Base-by-base conservation (phyloP, 2,888 invertebrate genomes). In the Strigamia crassipes region DNA sequence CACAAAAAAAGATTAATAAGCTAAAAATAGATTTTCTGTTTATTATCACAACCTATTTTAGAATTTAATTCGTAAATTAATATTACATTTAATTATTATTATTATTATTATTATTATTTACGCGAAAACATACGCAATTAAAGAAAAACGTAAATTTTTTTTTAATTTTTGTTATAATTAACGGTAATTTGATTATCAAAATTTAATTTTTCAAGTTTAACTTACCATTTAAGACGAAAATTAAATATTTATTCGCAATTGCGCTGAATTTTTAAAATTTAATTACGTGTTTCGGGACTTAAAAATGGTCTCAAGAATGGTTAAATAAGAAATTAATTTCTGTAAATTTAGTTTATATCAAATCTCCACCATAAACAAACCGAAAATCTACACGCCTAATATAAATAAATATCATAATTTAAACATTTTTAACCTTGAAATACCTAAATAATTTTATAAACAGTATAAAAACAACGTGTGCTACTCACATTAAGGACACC, bases 401-500 rank as follows among this genome's bases (percentile, higher is more conserved):
- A 18, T 56, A 56, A 56, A 56, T 18, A 56, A 18, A 56, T 2
- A 21, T 8, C 56, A 56, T 9, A 56, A 18, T 46, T 46, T 42
- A 1, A 42, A 42, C 42, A n/a, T 51, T n/a, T 51, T 51, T 9
- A 56, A 56, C 56, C 56, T 18, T 18, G 56, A 18, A n/a, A n/a
- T 18, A 56, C 5, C n/a, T 6, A 4, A 18, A 18, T 9, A 2
- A 27, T 27, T 27, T 1, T 3, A 27, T 3, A 27, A 27, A 27
- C 27, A 27, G 1, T 27, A n/a, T n/a, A 27, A 27, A 27, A 27
- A 27, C 27, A 27, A 27, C 27, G 1, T 1, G 13, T 13, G 21
- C 13, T 46, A 84, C 86, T 84, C 83, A 87, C 86, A 83, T 86
- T 86, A 83, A 88, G 84, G 6, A 87, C 83, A 12, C 88, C 88